Evolutionary conservation across 2,797 vertebrate species (phyloP).

Genomic region (Hybognathus amarus): DNA sequence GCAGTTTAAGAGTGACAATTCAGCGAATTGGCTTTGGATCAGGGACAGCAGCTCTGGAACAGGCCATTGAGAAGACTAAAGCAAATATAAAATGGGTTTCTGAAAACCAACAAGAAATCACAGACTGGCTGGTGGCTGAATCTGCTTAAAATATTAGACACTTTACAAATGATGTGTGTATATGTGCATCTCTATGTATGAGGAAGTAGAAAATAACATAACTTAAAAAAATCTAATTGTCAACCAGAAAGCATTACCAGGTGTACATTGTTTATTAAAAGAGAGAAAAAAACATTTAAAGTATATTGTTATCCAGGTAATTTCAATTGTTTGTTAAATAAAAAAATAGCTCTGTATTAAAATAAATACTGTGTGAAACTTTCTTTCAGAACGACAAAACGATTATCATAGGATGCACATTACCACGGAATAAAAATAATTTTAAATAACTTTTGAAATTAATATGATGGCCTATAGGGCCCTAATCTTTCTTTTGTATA

Average conservation of each 20-base stretch:
- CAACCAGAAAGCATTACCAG: not conserved
- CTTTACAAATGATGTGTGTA: not conserved
- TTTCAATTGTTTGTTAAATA: not conserved
- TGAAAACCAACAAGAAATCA: conserved; percentile 73
- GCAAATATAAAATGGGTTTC: conserved; percentile 88
- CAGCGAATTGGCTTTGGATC: conserved; percentile 82
- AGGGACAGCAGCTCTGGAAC: conserved; percentile 82
- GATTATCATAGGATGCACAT: not conserved
- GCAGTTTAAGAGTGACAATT: conserved; percentile 79
- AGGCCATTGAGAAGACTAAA: conserved; percentile 84
- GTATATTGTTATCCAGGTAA: not conserved
- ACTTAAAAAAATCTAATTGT: too few relatives aligned
- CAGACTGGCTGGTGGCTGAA: conserved; percentile 75
- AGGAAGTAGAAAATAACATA: not conserved
- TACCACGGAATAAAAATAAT: not conserved
- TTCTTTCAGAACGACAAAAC: not conserved
- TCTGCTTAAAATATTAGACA: not conserved
- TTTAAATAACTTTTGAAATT: not conserved
- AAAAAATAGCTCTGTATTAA: not conserved
- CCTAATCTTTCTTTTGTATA: not conserved
- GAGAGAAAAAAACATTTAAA: not conserved
- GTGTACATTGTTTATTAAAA: not conserved
- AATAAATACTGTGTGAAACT: not conserved
- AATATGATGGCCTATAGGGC: too few relatives aligned
- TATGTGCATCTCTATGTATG: not conserved